Evolutionary conservation across 2,888 invertebrate species (phyloP), one percentile per base, ranked within the genome.

Genomic region (Rosalia funebris): DNA sequence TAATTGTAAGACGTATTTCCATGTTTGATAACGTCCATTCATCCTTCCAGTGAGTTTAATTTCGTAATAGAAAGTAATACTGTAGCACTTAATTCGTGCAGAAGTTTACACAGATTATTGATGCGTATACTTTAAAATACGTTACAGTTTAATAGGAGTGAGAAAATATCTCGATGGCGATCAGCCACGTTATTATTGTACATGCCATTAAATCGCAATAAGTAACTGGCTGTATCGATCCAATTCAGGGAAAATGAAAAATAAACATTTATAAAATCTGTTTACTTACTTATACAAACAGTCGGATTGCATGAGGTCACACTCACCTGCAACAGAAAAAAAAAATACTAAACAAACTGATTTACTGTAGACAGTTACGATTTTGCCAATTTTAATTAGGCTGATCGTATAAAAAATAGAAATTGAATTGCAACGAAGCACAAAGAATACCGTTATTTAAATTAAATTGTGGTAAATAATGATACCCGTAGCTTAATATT

Each of bases 1-100:
- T n/a, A 17, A 44, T 12, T 44, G 44, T 19, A 25, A 25, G 9
- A 12, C 11, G 20, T 12, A 25, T 44, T 20, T 44, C 20, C 20
- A 11, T 25, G 12, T 44, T 25, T 20, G 44, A 20, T 3, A 44
- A 44, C 44, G 25, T 20, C 44, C 20, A 19, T 44, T 44, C 44
- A 25, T 20, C 25, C 44, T 25, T 20, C 44, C 25, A 12, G 9
- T 25, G 7, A 12, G 9, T 11, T 14, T 19, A 20, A 44, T 7
- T 25, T 44, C 44, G 12, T 14, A 44, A 7, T 44, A 44, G 44
- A 44, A 44, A 44, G 44, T 44, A 20, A 17, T 10, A 41, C 3
- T 11, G 17, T 41, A 19, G n/a, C 19, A 41, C n/a, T 17, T 41
- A 19, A 41, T 19, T 10, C 14, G 14, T 36, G 12, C 36, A 36